phyloP scores from a whole-genome alignment of 2,797 vertebrate species.

The Leptodactylus fallax region DNA sequence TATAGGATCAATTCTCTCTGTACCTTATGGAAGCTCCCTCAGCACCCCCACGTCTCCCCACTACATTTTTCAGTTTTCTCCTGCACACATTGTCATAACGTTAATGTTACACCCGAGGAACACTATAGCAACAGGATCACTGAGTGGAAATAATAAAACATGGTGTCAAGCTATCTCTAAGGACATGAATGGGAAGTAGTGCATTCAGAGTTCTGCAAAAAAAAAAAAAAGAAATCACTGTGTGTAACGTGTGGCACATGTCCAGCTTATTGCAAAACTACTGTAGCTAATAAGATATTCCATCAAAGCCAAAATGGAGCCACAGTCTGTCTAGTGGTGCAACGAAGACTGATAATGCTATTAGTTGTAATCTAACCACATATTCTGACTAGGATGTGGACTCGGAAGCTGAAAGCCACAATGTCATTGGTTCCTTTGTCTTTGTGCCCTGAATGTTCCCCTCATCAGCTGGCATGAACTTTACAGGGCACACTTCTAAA shows the following conservation, averaged over 20 bases:
- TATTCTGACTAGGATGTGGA: constrained; percentile 33
- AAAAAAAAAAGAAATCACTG: no score
- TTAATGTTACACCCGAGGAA: not conserved
- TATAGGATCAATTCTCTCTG: not conserved
- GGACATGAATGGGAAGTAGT: not conserved
- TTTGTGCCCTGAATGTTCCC: not conserved
- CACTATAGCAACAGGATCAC: no score
- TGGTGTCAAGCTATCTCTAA: not conserved
- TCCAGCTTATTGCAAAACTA: not conserved
- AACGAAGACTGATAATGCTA: not conserved
- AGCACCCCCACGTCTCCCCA: no score
- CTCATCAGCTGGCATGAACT: constrained; percentile 12
- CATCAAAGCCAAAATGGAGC: constrained; percentile 2
- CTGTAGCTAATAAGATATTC: not conserved
- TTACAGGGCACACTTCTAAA: not conserved
- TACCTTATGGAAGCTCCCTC: not conserved
- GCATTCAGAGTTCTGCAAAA: not conserved
- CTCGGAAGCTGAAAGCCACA: not conserved
- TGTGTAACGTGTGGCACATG: not conserved
- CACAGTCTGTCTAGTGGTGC: not conserved
- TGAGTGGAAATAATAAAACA: not conserved
- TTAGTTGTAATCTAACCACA: not conserved
- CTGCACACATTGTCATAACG: not conserved
- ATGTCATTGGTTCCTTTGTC: not conserved
- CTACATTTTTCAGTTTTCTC: not conserved